Percentiles rank a stretch among this genome's conserved stretches.
phyloP scores from a whole-genome alignment of 2,113 vertebrate genomes.

The Eulemur macaco region DNA sequence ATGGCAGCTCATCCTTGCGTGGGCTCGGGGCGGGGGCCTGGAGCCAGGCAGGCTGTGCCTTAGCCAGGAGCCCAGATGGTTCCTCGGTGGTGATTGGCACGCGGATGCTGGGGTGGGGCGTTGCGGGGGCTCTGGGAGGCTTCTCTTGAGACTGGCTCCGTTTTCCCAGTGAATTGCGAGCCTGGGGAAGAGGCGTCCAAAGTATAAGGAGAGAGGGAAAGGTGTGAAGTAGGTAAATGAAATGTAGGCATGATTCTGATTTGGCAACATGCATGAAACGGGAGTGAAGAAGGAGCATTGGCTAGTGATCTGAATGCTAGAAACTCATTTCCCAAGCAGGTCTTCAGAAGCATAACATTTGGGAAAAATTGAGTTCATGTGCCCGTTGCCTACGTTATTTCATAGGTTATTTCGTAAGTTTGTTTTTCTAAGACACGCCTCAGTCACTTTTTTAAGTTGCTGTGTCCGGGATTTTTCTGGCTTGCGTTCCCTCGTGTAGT shows the following conservation, averaged over 20 bases:
- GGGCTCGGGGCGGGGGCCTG: background rate
- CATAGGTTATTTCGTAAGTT: background rate
- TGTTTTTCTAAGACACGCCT: background rate
- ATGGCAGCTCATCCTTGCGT: background rate
- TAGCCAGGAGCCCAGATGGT: background rate
- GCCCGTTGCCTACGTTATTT: background rate
- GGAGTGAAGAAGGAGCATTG: background rate
- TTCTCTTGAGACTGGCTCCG: background rate
- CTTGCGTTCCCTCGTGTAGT: background rate
- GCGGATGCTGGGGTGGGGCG: background rate
- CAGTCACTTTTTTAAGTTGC: background rate
- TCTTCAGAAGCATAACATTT: background rate
- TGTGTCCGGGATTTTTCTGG: background rate
- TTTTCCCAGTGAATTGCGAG: background rate
- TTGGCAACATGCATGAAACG: background rate
- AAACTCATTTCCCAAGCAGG: background rate
- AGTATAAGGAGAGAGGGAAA: background rate
- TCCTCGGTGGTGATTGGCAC: background rate
- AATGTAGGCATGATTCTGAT: background rate
- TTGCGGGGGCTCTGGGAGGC: too few species aligned
- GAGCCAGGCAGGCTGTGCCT: background rate
- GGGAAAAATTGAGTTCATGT: background rate
- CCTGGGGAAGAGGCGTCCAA: background rate
- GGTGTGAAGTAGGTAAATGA: background rate
- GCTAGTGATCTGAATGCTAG: background rate